These are phyloP conservation scores for Chaenogobius annularis DNA, from an alignment of 2,113 vertebrate species.

Conservation along the genomic window DNA sequence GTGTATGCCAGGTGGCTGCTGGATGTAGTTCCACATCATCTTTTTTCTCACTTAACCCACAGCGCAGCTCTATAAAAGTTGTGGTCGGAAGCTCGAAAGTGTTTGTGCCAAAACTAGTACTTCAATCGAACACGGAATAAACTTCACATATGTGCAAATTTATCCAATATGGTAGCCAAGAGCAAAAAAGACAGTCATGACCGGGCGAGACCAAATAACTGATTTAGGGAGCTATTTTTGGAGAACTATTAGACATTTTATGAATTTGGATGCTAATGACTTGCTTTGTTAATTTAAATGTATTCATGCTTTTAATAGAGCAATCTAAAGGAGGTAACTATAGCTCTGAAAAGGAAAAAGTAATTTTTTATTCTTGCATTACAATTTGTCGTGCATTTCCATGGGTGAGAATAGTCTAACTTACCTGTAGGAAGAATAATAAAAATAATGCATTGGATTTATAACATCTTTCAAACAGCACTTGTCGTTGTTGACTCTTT, in stretches of 20 bases:
- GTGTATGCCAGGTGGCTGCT: constrained; percentile 21
- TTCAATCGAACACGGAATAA: constrained; percentile 38
- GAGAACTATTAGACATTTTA: background rate
- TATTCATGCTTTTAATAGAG: background rate
- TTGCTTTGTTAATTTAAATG: background rate
- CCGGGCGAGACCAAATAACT: background rate
- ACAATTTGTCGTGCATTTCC: too few species aligned
- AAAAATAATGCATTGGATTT: too few species aligned
- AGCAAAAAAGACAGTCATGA: background rate
- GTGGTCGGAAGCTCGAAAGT: constrained; percentile 31
- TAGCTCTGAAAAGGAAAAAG: too few species aligned
- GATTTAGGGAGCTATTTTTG: background rate
- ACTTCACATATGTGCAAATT: constrained; percentile 37
- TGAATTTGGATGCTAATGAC: background rate
- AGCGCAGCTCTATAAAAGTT: constrained; percentile 45
- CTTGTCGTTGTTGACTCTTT: too few species aligned
- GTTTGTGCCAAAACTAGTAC: constrained; percentile 13
- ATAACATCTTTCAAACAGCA: too few species aligned
- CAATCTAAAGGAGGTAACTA: background rate
- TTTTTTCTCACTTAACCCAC: constrained; percentile 38
- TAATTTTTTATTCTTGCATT: too few species aligned
- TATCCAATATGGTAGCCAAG: background rate
- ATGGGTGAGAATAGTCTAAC: too few species aligned
- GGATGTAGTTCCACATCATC: constrained; percentile 18
- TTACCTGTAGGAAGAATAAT: too few species aligned